Conservation (phyloP, 2,888 invertebrate genomes). For the Agrotis ipsilon region DNA sequence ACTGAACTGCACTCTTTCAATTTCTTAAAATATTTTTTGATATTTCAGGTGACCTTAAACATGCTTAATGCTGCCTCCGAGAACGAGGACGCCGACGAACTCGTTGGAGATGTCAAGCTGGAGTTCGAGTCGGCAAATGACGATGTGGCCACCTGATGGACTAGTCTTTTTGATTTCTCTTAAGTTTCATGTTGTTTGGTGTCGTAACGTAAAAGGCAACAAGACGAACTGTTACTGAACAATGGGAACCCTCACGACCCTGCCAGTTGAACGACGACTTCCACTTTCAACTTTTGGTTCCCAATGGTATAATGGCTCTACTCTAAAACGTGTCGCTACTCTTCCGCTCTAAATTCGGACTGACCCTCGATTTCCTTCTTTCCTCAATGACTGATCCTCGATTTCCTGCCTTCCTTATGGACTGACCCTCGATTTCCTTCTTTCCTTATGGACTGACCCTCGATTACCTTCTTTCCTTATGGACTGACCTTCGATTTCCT, state of each 20-base stretch:
- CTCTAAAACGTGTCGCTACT: background rate
- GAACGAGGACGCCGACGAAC: conserved; percentile 96
- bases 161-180: conserved; percentile 70
- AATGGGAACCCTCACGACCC: conserved; percentile 15
- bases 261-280: conserved; percentile 16
- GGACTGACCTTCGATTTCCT: conserved; percentile 1
- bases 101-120: conserved; percentile 95
- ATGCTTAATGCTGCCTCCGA: conserved; percentile 98
- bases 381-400: conserved; percentile 8
- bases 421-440: conserved; percentile 5
- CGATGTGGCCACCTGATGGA: conserved; percentile 93
- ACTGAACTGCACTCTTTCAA: background rate
- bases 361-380: conserved; percentile 5
- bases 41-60: conserved; percentile 95
- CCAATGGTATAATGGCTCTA: too few relatives aligned
- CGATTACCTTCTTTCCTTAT: too few relatives aligned
- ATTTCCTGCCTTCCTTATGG: too few relatives aligned
- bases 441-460: conserved; percentile 8
- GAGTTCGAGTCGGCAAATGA: conserved; percentile 95
- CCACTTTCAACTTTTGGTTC: background rate
- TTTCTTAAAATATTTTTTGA: conserved; percentile 2
- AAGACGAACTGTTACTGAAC: conserved; percentile 51
- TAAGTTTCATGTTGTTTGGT: conserved; percentile 59
- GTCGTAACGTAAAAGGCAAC: conserved; percentile 42
- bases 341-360: background rate